phyloP scores from a whole-genome alignment of 1,140 invertebrate genomes.

The Diorhabda sublineata region DNA sequence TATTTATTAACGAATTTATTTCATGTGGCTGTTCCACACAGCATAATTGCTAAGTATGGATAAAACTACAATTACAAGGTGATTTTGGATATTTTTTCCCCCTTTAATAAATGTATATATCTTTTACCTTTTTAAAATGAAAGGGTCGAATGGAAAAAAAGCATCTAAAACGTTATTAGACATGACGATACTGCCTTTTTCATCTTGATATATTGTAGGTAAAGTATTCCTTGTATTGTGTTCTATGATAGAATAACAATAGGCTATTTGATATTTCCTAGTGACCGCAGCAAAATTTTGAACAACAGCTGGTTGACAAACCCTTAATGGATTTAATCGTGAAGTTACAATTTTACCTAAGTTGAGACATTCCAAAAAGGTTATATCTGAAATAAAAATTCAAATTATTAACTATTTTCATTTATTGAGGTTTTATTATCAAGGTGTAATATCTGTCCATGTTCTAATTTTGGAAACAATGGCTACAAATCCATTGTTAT shows the following conservation, averaged over 20 bases:
- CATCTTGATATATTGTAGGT: constrained; percentile 52
- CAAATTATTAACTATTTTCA: no score
- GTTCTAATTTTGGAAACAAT: no score
- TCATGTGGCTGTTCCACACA: no score
- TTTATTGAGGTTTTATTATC: no score
- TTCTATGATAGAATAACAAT: constrained; percentile 87
- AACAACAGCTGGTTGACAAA: constrained; percentile 71
- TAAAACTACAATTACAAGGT: no score
- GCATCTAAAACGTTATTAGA: constrained; percentile 56
- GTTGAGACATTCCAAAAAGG: constrained; percentile 75
- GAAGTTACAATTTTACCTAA: constrained; percentile 78
- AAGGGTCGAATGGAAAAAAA: constrained; percentile 82
- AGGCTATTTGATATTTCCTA: constrained; percentile 83
- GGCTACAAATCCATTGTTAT: no score
- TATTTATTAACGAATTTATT: no score
- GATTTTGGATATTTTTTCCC: no score
- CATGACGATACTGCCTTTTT: constrained; percentile 43
- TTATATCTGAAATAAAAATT: constrained; percentile 56
- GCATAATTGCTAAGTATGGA: no score
- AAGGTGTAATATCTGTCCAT: no score
- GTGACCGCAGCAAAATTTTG: constrained; percentile 81
- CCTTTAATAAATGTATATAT: not conserved
- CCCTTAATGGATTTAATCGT: constrained; percentile 78
- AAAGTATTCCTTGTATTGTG: constrained; percentile 70
- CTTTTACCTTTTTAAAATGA: constrained; percentile 59